A percentile compares a stretch with the other conserved stretches of the same genome.
Evolutionary conservation across 2,888 invertebrate genomes (phyloP).

Genomic region (Mantis religiosa): DNA sequence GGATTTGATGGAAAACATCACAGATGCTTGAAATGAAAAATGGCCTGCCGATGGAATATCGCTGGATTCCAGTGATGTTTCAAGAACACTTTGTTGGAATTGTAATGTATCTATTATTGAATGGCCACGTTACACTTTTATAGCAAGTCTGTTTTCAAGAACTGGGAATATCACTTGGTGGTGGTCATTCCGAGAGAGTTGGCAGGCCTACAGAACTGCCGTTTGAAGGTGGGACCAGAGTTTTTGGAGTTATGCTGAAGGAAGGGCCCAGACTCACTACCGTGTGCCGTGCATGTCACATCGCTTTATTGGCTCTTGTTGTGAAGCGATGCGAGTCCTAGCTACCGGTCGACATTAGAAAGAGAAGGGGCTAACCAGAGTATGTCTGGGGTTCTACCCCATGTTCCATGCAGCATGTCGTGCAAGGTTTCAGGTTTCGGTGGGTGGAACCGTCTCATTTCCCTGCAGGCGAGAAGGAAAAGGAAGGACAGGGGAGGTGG

Average conservation of each 20-base stretch:
- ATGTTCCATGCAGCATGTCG: not conserved
- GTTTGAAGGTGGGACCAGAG: too few species aligned
- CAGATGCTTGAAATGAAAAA: too few species aligned
- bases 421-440: slow-evolving; percentile 1
- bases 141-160: too few species aligned
- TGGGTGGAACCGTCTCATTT: not conserved
- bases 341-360: not conserved
- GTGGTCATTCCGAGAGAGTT: too few species aligned
- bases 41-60: too few species aligned
- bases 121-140: too few species aligned
- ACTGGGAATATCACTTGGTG: too few species aligned
- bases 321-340: not conserved
- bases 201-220: too few species aligned
- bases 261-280: not conserved
- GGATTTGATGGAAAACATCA: too few species aligned
- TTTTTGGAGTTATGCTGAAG: not conserved
- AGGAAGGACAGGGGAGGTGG: not conserved
- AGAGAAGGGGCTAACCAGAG: not conserved
- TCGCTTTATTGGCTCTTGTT: not conserved
- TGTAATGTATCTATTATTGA: too few species aligned
- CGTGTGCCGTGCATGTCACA: not conserved
- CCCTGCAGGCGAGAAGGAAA: not conserved
- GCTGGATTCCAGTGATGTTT: too few species aligned
- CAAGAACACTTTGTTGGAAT: too few species aligned
- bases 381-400: not conserved